Evolutionary conservation across 2,888 invertebrate genomes (phyloP).

Genomic region (Thysanoteuthis rhombus): DNA sequence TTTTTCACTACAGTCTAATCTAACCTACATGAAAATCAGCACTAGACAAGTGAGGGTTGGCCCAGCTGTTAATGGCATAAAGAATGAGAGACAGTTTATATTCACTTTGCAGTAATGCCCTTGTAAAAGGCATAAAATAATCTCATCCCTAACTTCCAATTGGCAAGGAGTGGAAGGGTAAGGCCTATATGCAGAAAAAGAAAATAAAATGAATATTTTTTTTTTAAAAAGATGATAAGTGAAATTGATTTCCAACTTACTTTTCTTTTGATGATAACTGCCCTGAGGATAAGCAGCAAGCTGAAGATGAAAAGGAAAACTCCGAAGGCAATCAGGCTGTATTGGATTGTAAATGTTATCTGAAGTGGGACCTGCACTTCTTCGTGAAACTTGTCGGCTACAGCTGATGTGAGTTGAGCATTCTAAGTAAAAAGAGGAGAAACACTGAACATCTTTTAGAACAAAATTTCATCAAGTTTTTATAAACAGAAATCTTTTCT

Average conservation of each 20-base stretch:
- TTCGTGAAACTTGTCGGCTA: conserved; percentile 49
- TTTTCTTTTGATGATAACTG: background rate
- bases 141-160: too few species aligned
- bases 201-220: too few species aligned
- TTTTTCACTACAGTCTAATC: too few species aligned
- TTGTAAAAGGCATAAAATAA: too few species aligned
- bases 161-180: too few species aligned
- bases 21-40: too few species aligned
- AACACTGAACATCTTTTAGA: background rate
- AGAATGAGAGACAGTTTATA: too few species aligned
- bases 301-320: conserved; percentile 39
- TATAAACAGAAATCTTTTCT: background rate
- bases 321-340: conserved; percentile 46
- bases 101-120: too few species aligned
- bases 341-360: conserved; percentile 45
- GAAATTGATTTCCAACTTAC: background rate
- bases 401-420: conserved; percentile 47
- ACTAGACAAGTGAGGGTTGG: too few species aligned
- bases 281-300: background rate
- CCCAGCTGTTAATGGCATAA: too few species aligned
- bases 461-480: background rate
- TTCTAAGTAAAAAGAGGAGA: conserved; percentile 39
- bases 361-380: conserved; percentile 41
- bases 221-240: too few species aligned
- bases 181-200: too few species aligned